phyloP scores from a whole-genome alignment of 2,797 vertebrate genomes.

The Siniperca obscura region DNA sequence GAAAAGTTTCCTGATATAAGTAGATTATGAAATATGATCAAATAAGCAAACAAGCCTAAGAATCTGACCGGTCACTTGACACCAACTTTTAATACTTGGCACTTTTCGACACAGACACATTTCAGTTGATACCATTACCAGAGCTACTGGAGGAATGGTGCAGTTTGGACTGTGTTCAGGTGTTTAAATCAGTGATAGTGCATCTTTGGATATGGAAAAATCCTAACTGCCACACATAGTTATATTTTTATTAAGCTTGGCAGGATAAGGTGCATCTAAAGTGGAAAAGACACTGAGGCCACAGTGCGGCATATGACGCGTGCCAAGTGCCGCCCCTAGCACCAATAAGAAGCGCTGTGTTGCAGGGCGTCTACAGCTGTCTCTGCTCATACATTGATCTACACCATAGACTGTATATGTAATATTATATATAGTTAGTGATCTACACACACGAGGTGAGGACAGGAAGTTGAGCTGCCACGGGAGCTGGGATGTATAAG shows the following conservation, averaged over 20 bases:
- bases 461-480: too few species aligned
- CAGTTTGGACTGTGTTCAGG: slow-evolving; percentile 1
- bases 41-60: not conserved
- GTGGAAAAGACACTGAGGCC: too few species aligned
- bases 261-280: not conserved
- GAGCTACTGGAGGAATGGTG: not conserved
- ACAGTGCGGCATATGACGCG: too few species aligned
- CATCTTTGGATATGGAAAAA: not conserved
- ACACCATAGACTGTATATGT: too few species aligned
- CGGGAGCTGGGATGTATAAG: too few species aligned
- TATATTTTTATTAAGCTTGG: not conserved
- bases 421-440: too few species aligned
- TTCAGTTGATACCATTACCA: not conserved
- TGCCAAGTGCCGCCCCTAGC: too few species aligned
- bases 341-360: too few species aligned
- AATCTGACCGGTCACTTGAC: not conserved
- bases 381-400: too few species aligned
- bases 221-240: not conserved
- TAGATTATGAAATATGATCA: not conserved
- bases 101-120: not conserved
- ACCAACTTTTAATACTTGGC: not conserved
- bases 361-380: too few species aligned
- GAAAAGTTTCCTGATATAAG: not conserved
- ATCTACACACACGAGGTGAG: too few species aligned
- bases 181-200: not conserved